Conservation (phyloP, 2,888 invertebrate species). For the Punctoribates punctum region DNA sequence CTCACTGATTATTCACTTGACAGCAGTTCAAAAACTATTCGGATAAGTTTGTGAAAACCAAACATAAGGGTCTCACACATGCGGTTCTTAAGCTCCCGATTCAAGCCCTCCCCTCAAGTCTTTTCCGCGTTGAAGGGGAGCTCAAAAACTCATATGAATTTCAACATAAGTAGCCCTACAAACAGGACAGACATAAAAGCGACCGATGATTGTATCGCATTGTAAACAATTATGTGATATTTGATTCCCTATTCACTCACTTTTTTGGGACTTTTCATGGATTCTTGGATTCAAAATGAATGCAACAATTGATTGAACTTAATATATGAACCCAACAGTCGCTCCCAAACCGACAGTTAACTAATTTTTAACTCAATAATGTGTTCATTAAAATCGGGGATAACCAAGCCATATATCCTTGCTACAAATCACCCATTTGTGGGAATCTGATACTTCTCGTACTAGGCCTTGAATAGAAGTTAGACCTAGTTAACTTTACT, state of each 20-base stretch:
- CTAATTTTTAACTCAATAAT: not conserved
- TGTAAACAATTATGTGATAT: constrained; percentile 21
- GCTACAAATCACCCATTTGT: too few species aligned
- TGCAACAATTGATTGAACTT: constrained; percentile 17
- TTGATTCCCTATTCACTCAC: not conserved
- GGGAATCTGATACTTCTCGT: too few species aligned
- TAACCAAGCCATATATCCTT: too few species aligned
- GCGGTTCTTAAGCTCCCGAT: not conserved
- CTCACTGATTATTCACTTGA: constrained; percentile 2
- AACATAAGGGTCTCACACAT: constrained; percentile 24
- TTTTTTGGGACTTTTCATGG: not conserved
- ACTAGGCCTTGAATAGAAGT: too few species aligned
- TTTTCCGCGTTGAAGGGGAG: not conserved
- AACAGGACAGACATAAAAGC: constrained; percentile 5
- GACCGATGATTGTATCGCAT: constrained; percentile 5
- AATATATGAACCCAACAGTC: constrained; percentile 5
- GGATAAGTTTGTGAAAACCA: not conserved
- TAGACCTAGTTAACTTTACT: too few species aligned
- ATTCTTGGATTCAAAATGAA: not conserved
- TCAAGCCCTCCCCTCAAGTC: not conserved
- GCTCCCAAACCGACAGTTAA: not conserved
- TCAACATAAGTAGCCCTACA: constrained; percentile 5
- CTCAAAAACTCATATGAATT: not conserved
- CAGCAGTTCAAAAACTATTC: not conserved
- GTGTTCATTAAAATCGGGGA: not conserved